Base-by-base conservation (phyloP, 2,113 vertebrate genomes). In the Maccullochella peelii region DNA sequence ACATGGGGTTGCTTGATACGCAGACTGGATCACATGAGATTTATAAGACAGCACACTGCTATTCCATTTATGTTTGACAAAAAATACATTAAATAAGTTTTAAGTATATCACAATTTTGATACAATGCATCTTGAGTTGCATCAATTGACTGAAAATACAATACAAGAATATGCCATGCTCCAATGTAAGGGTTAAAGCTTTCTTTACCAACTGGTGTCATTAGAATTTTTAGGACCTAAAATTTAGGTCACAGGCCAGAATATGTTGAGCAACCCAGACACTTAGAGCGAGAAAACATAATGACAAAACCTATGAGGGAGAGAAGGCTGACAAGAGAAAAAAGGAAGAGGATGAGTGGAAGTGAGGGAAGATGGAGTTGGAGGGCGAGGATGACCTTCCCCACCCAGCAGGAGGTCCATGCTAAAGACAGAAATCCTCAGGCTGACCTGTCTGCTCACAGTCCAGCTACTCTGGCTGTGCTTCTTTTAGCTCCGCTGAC, bases 401-500 rank as follows among this genome's bases (percentile, higher is more conserved):
- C 67, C 21, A 10, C 20, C 77, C 73, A 16, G 77, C 61, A 69
- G 67, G 87, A 82, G 74, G 70, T 86, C 78, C 38, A 27, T 49
- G 76, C 57, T 87, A 79, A 86, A 84, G 82, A 80, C 80, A 79
- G 80, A 87, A 74, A 79, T 74, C 88, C 80, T 72, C 36, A 16
- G 72, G 89, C 83, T 79, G 76, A 87, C 75, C 23, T 36, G 74
- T 69, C 79, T 50, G 67, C 52, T 67, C 6, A 4, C 25, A 58
- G 72, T 38, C 54, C 40, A 4, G 36, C 59, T 55, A 2, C 74
- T 58, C 57, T 61, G 47, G 71, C 52, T 7, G 54, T 42, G 54
- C 75, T 66, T 36, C 78, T 84, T 86, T 79, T 76, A 79, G 67
- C 78, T 80, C 49, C 4, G 38, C 71, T 55, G 54, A 67, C 63